phyloP scores from a whole-genome alignment of 1,140 invertebrate species.

The Atta cephalotes region DNA sequence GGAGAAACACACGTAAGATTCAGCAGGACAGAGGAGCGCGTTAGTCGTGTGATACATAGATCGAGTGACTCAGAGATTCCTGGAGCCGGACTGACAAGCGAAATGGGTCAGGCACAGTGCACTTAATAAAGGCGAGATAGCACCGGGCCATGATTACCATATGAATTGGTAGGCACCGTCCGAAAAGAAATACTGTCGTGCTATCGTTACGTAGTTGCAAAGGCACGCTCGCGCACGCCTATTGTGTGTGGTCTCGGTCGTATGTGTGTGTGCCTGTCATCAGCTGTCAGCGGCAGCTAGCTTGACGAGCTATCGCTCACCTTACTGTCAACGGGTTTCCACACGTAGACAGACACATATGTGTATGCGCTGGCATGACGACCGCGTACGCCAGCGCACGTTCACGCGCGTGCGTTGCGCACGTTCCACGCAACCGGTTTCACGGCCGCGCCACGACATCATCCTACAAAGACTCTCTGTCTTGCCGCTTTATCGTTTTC shows the following conservation, averaged over 20 bases:
- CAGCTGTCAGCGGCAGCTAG: conserved; percentile 71
- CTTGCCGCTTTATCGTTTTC: conserved; percentile 43
- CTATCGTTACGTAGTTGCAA: conserved; percentile 41
- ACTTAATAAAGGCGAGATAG: conserved; percentile 77
- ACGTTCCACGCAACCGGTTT: conserved; percentile 70
- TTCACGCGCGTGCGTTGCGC: conserved; percentile 32
- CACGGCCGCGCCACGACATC: conserved; percentile 53
- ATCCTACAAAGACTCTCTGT: not conserved
- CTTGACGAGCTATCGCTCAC: conserved; percentile 78
- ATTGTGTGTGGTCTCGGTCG: conserved; percentile 74
- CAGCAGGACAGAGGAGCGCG: conserved; percentile 8
- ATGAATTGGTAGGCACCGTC: conserved; percentile 77
- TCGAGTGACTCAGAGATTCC: conserved; percentile 74
- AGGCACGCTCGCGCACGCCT: conserved; percentile 39
- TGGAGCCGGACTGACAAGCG: conserved; percentile 74
- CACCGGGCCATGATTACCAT: conserved; percentile 77
- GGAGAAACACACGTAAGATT: not conserved
- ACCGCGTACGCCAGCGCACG: conserved; percentile 38
- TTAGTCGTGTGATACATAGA: conserved; percentile 55
- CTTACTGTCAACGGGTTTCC: conserved; percentile 71
- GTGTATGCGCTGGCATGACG: conserved; percentile 2
- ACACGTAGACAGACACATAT: not conserved
- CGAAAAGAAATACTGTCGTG: conserved; percentile 69
- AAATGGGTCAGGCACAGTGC: conserved; percentile 77
- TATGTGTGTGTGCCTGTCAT: conserved; percentile 74